Base-by-base conservation (phyloP, 1,140 invertebrate species). In the Chrysoperla carnea region DNA sequence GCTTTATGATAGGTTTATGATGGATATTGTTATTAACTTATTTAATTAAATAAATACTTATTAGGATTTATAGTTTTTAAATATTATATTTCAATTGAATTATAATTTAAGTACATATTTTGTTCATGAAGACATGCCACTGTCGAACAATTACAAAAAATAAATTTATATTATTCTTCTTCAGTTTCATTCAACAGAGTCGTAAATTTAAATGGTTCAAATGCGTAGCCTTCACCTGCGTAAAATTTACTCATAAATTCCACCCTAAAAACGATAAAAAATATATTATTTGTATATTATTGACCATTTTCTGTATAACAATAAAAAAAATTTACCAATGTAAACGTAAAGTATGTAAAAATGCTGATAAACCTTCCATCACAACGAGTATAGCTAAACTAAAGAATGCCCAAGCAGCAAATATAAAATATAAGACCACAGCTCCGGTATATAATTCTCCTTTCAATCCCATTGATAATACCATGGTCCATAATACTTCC, bases 201-300 rank as follows among this genome's bases (percentile, higher is more conserved):
- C 55, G 87, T 86, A 67, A 97, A 96, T 49, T 80, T 87, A 69
- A 97, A 95, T 39, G 93, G 91, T 51, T 83, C 73, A 70, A 97
- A 97, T 23, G 76, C 60, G 52, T 94, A 81, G 6, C 93, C 93
- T 29, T 74, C 60, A 42, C 92, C 94, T 2, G 70, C 59, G 61
- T 95, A 98, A 64, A 98, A 98, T 62, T 98, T 98, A 64, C 85
- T 95, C 78, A 94, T 90, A 56, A 96, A 96, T 60, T 96, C 91
- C 36, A 96, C 90, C 88, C 88, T 91, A 62, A 40, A 70, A 67
- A 55, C 53, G 6, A 33, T 23, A 3, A 33, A 33, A 33, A 11
- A 6, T 33, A 11, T 33, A 4, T 33, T 33, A 33, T 33, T 33
- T 33, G n/a, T 33, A 6, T 33, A 33, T 11, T 33, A 33, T 33